Conservation (phyloP, 1,140 invertebrate species). For the Lucilia cuprina region DNA sequence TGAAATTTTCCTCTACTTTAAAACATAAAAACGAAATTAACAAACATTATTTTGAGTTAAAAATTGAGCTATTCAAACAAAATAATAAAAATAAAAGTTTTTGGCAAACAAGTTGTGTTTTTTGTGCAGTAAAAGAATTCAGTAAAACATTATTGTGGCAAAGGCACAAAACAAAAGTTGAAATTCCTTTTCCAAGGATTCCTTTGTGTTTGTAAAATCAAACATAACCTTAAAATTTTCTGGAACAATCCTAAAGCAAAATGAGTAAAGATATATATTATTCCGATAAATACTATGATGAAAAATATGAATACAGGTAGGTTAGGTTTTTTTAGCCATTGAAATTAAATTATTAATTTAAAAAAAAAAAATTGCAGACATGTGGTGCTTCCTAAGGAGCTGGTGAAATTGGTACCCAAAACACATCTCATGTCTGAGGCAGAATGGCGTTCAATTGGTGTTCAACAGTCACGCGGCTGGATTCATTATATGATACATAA, state of each 20-base stretch:
- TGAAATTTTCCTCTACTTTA: neutral
- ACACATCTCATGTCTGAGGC: constrained; percentile 93
- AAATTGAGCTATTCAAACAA: neutral
- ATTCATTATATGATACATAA: constrained; percentile 96
- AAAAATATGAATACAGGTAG: constrained; percentile 85
- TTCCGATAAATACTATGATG: constrained; percentile 91
- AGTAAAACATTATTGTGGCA: neutral
- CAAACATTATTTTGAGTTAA: neutral
- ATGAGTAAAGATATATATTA: constrained; percentile 79
- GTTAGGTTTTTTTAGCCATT: neutral
- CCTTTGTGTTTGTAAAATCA: neutral
- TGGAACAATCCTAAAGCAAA: neutral
- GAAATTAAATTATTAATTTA: neutral
- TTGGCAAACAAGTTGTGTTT: neutral
- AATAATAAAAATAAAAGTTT: neutral
- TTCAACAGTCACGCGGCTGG: constrained; percentile 95
- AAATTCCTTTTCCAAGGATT: neutral
- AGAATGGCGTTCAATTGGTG: constrained; percentile 94
- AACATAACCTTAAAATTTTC: neutral
- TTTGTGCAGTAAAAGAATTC: neutral
- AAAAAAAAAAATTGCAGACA: constrained; percentile 70
- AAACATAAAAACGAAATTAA: neutral
- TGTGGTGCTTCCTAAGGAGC: constrained; percentile 89
- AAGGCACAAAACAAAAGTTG: too few species aligned
- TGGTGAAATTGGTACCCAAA: constrained; percentile 87